Evolutionary conservation across 1,140 invertebrate species (phyloP).

Genomic region (Tetramorium parvispinum): DNA sequence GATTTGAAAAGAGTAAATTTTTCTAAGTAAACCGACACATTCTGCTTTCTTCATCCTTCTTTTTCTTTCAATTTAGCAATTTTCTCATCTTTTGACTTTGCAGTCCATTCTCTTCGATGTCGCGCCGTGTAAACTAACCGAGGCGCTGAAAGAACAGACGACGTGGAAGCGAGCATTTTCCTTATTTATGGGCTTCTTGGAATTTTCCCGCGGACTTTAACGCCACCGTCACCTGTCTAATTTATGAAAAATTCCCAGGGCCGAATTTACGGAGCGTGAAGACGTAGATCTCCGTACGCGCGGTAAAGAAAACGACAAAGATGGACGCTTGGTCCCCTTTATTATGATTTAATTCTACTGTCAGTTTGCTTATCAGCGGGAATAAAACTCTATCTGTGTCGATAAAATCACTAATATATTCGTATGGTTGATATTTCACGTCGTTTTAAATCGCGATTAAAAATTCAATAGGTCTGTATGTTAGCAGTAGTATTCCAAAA

Average conservation of each 20-base stretch:
- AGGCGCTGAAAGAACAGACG: conserved; percentile 64
- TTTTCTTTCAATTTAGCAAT: conserved; percentile 43
- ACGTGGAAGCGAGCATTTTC: conserved; percentile 59
- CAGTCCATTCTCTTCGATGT: conserved; percentile 11
- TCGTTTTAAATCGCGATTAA: neutral
- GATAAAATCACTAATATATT: conserved; percentile 16
- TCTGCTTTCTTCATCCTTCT: neutral
- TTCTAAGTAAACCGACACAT: conserved; percentile 31
- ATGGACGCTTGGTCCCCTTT: conserved; percentile 36
- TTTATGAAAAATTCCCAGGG: conserved; percentile 75
- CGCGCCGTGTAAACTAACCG: conserved; percentile 62
- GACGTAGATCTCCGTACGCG: conserved; percentile 52
- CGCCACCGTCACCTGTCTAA: conserved; percentile 73
- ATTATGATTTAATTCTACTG: conserved; percentile 59
- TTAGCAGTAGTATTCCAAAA: neutral
- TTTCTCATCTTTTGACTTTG: conserved; percentile 47
- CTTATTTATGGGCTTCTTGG: conserved; percentile 74
- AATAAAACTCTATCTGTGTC: neutral
- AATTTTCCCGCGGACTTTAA: conserved; percentile 72
- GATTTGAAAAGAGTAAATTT: conserved; percentile 70
- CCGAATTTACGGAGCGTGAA: conserved; percentile 73
- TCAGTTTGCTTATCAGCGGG: neutral
- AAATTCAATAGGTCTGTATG: neutral
- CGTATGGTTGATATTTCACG: neutral
- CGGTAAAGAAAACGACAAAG: conserved; percentile 48